Base-by-base conservation (phyloP, 2,888 invertebrate genomes). In the Hirtodrosophila cameraria region DNA sequence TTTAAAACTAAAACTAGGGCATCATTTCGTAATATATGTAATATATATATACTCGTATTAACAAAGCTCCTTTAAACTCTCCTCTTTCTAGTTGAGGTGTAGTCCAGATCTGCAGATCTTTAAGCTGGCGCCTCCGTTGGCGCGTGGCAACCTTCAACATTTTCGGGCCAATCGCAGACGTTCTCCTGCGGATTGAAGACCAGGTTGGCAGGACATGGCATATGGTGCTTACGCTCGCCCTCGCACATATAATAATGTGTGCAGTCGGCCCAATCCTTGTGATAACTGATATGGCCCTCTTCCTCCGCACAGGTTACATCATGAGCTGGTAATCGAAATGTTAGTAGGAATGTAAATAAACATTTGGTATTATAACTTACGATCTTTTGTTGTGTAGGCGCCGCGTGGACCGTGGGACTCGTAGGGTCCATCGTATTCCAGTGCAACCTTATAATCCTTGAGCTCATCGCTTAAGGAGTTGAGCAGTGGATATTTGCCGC, bases 161-260 rank as follows among this genome's bases (percentile, higher is more conserved):
- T 97, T 88, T 97, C 97, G 0, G 97, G 97, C 97, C 97, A 97
- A 91, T 98, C 98, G 89, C 97, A 98, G 7, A 98, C 97, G 88
- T 97, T 97, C 88, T 97, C 96, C 84, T 96, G 96, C 31, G 94
- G 94, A 90, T 98, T 97, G 92, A 97, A 98, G 9, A 97, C 97
- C 62, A 98, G 93, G 91, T 97, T 97, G 45, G 94, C 94, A 5
- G 97, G 97, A 89, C 97, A 98, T 38, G 97, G 97, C 97, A 97
- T 97, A 92, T 97, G 97, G 89, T 97, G 97, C 89, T 97, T 97
- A 49, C 97, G 93, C 89, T 97, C 97, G 25, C 97, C 97, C 91
- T 97, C 97, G 89, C 97, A 98, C 97, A 97, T 97, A 92, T 96
- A 97, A 91, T 97, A 98, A 93, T 96, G 96, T 52, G 97, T 96